These are phyloP conservation scores for Leguminivora glycinivorella DNA, from an alignment of 1,140 invertebrate species.

Conservation along the genomic window DNA sequence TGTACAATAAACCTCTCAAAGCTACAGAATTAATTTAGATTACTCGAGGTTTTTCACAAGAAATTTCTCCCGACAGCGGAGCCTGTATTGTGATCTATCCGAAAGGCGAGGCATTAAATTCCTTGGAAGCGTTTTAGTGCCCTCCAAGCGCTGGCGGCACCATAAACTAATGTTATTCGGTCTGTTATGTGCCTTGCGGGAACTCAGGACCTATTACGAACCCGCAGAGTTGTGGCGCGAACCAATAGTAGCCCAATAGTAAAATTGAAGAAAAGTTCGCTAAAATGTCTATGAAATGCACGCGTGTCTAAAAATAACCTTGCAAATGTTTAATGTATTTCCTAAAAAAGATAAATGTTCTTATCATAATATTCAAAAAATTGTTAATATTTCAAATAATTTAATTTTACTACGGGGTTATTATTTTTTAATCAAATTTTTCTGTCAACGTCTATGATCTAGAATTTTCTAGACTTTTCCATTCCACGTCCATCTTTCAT, in stretches of 20 bases:
- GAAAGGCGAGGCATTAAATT: constrained; percentile 42
- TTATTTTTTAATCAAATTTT: no score
- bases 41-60: constrained; percentile 24
- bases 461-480: no score
- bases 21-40: constrained; percentile 26
- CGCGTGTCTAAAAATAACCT: no score
- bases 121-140: constrained; percentile 55
- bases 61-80: constrained; percentile 22
- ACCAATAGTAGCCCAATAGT: background rate
- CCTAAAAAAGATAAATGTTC: no score
- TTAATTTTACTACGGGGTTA: no score
- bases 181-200: constrained; percentile 59
- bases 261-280: no score
- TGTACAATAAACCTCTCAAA: constrained; percentile 4
- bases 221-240: background rate
- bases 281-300: no score
- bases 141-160: constrained; percentile 44
- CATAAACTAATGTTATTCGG: constrained; percentile 72
- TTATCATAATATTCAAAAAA: no score
- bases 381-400: no score
- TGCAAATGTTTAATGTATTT: no score
- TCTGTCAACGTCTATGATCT: no score
- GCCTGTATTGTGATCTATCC: constrained; percentile 33
- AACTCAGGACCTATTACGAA: constrained; percentile 28
- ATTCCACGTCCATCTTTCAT: no score